A percentile compares a stretch with the other conserved stretches of the same genome.
Conservation (phyloP, 2,888 invertebrate genomes). For the Acleris laterana region DNA sequence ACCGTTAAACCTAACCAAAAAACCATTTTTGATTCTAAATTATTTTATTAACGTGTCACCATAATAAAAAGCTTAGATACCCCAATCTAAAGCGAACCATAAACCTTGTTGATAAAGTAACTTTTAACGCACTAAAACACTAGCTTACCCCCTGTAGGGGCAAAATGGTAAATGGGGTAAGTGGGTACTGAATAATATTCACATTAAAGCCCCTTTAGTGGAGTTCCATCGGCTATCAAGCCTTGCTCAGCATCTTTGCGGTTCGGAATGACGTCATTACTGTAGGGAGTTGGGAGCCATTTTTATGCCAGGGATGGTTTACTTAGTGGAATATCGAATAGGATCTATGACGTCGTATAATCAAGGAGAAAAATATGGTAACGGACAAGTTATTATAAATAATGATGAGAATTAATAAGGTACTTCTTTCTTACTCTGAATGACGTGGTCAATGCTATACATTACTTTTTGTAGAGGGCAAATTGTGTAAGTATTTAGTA, state of each 20-base stretch:
- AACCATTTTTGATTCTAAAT: too few relatives aligned
- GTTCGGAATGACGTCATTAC: constrained; percentile 77
- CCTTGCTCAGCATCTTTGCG: constrained; percentile 75
- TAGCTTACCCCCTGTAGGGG: constrained; percentile 42
- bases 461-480: too few relatives aligned
- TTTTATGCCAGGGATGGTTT: constrained; percentile 53
- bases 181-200: constrained; percentile 77
- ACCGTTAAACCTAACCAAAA: too few relatives aligned
- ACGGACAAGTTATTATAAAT: too few relatives aligned
- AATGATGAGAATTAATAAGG: too few relatives aligned
- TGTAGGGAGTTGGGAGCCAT: constrained; percentile 71
- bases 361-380: neutral
- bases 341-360: constrained; percentile 51
- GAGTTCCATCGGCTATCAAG: constrained; percentile 74
- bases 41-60: neutral
- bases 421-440: too few relatives aligned
- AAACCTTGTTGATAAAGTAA: constrained; percentile 41
- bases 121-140: constrained; percentile 45
- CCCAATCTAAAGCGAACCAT: constrained; percentile 25
- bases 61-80: constrained; percentile 7
- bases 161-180: constrained; percentile 49
- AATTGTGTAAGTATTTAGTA: too few relatives aligned
- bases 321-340: constrained; percentile 67
- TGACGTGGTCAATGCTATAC: too few relatives aligned
- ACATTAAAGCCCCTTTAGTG: constrained; percentile 73